A percentile compares a stretch with the other conserved stretches of the same genome.
These are phyloP conservation scores for Daubentonia madagascariensis DNA, from an alignment of 2,113 vertebrate genomes.

Conservation along the genomic window DNA sequence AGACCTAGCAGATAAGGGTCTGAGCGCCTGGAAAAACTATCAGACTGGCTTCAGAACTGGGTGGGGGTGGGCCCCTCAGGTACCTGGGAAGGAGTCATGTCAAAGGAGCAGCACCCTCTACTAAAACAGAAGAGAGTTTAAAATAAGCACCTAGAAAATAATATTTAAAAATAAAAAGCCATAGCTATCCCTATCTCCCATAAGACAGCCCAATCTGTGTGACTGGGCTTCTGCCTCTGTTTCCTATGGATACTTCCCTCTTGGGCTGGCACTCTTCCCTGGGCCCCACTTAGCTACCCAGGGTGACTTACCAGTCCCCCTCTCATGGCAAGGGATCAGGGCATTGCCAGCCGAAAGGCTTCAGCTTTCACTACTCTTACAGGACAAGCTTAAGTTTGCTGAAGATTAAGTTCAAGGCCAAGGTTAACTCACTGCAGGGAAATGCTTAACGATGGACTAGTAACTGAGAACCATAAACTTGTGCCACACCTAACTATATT, in stretches of 20 bases:
- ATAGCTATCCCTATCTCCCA: neutral
- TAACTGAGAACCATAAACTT: neutral
- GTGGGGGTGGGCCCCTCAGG: neutral
- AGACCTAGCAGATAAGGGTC: neutral
- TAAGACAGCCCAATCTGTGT: neutral
- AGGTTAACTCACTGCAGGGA: neutral
- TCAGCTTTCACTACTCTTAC: neutral
- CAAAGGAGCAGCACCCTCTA: neutral
- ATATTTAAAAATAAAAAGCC: neutral
- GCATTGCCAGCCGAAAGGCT: neutral
- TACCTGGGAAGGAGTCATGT: neutral
- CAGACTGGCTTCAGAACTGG: neutral
- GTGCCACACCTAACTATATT: neutral
- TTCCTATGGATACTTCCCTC: neutral
- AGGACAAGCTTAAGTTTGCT: neutral
- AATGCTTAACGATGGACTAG: neutral
- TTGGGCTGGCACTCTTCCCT: neutral
- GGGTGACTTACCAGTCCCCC: too few relatives aligned
- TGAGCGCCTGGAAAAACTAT: neutral
- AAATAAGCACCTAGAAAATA: neutral
- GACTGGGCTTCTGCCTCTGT: neutral
- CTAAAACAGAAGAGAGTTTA: neutral
- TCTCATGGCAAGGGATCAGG: neutral
- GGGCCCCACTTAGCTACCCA: neutral
- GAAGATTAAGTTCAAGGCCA: neutral